Percentiles rank a stretch among this genome's conserved stretches.
Evolutionary conservation across 53 echinoderm and acorn worm genomes (phyloP).

Genomic region (Mesocentrotus franciscanus): DNA sequence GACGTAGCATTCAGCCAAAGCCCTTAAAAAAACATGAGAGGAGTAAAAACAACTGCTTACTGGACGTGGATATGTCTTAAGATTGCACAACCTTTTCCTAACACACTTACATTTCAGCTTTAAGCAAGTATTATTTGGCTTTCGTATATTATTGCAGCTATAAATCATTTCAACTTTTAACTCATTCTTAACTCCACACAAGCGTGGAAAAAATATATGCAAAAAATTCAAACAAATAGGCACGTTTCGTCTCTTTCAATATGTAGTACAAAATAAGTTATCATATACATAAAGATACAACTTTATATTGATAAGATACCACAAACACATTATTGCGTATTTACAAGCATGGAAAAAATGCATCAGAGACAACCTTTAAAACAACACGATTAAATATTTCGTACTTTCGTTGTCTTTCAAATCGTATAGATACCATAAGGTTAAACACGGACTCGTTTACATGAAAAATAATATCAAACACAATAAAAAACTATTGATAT

Average conservation of each 20-base stretch:
- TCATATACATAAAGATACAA: not conserved
- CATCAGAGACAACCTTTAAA: not conserved
- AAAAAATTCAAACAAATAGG: constrained; percentile 43
- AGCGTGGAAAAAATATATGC: constrained; percentile 6
- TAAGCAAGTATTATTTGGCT: constrained; percentile 45
- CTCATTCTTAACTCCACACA: constrained; percentile 10
- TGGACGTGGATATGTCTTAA: not conserved
- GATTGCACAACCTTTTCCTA: constrained; percentile 25
- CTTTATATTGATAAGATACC: not conserved
- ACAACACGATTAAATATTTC: not conserved
- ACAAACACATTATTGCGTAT: constrained; percentile 26
- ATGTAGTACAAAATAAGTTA: constrained; percentile 21
- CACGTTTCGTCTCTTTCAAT: constrained; percentile 15
- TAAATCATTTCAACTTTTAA: constrained; percentile 15
- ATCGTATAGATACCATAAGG: not conserved
- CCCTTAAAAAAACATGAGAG: not conserved
- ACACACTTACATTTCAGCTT: constrained; percentile 49
- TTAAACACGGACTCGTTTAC: not conserved
- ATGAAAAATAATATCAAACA: not conserved
- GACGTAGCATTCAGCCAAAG: not conserved
- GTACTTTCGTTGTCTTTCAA: not conserved
- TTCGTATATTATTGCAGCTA: constrained; percentile 43
- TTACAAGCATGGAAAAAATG: constrained; percentile 12
- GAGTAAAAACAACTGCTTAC: not conserved
- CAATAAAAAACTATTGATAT: not conserved